Base-by-base conservation (phyloP, 2,888 invertebrate genomes). In the Chesias legatella region DNA sequence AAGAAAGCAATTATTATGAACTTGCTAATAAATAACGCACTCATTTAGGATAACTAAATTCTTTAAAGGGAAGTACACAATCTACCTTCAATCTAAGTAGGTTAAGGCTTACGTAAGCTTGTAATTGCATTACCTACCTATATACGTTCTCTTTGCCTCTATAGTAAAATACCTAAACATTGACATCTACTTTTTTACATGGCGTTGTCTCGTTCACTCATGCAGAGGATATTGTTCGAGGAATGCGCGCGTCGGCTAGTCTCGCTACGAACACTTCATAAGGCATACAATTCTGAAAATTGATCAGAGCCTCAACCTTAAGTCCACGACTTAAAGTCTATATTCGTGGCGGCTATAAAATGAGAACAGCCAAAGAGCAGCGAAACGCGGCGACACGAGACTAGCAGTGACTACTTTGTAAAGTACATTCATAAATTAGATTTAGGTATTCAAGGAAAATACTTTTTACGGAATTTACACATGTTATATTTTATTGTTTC, bases 181-280 rank as follows among this genome's bases (percentile, higher is more conserved):
- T 84, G 82, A 83, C 77, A 84, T 82, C 71, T 78, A 84, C 81
- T 85, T 85, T n/a, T 84, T 83, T 80, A 79, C 72, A 64, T 79
- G 62, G 59, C 62, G 68, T 75, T 61, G 48, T 88, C 86, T 76
- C 80, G 70, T 70, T 86, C 67, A 58, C 78, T 77, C 84, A 55
- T 70, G 68, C 63, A 63, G 74, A 74, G 73, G 72, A 82, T 78
- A 83, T 75, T 78, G 78, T 80, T 77, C 77, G 66, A 67, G 82
- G 85, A 86, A 84, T 86, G 88, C 85, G 86, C 85, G 85, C 85
- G 84, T 82, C 86, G 86, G 67, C 76, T 76, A 84, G 85, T 84
- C 86, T 86, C 84, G 79, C 60, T 70, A 71, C 72, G 53, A 48
- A 29, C n/a, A 36, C 56, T 40, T 56, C 28, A 48, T 80, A 80